phyloP scores from a whole-genome alignment of 2,888 invertebrate genomes.

The Brachynemurus nebulosus region DNA sequence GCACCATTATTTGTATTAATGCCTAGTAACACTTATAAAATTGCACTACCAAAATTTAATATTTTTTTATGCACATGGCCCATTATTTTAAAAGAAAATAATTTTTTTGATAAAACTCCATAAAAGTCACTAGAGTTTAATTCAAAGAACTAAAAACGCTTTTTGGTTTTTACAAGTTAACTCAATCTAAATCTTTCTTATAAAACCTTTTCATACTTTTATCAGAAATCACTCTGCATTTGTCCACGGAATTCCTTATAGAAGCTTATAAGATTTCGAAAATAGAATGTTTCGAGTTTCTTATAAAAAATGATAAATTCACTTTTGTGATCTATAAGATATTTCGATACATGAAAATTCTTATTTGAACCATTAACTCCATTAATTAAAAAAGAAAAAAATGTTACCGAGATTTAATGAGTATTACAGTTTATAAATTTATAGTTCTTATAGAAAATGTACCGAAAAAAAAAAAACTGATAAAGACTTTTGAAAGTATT shows the following conservation, averaged over 20 bases:
- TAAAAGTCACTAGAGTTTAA: neutral
- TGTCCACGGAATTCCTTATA: neutral
- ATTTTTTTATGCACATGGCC: too few species aligned
- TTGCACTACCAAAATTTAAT: too few species aligned
- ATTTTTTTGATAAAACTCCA: neutral
- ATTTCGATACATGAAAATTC: neutral
- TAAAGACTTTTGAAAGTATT: neutral
- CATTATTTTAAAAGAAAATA: too few species aligned
- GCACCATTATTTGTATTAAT: too few species aligned
- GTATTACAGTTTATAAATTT: neutral
- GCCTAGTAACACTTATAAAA: too few species aligned
- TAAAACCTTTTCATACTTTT: neutral
- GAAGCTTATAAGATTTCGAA: neutral
- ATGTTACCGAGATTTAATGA: neutral
- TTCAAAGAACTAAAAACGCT: too few species aligned
- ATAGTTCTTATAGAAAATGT: neutral
- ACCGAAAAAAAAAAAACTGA: neutral
- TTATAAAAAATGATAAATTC: neutral
- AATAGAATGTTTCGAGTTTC: neutral
- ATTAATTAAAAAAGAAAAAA: neutral
- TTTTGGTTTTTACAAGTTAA: neutral
- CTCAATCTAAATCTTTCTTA: neutral
- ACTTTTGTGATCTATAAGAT: neutral
- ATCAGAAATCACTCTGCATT: neutral
- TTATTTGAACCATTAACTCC: neutral